A percentile compares a stretch with the other conserved stretches of the same genome.
These are phyloP conservation scores for Micrastur ruficollis DNA, from an alignment of 2,797 vertebrate species.

Conservation along the genomic window DNA sequence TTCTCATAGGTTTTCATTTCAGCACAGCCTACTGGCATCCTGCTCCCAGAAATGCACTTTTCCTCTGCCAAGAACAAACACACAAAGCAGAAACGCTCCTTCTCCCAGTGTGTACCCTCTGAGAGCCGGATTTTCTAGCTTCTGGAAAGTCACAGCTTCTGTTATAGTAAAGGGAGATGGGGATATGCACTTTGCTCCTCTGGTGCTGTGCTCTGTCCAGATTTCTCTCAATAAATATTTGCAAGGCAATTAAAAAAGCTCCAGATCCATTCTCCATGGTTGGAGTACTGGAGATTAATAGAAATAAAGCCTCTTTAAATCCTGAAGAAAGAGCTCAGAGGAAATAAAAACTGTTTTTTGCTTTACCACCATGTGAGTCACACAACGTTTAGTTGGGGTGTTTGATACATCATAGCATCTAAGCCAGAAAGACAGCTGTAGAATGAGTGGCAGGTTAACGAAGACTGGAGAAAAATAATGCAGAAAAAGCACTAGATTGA, in stretches of 20 bases:
- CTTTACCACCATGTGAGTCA: background rate
- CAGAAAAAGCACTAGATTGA: background rate
- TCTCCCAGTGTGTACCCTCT: background rate
- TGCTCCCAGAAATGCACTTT: background rate
- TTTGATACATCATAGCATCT: slow-evolving; percentile 6
- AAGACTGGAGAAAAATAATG: background rate
- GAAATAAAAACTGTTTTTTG: background rate
- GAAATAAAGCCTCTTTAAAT: slow-evolving; percentile 23
- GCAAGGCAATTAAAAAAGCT: slow-evolving; percentile 8
- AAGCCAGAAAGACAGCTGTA: slow-evolving; percentile 26
- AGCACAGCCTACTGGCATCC: background rate
- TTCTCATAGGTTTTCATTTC: background rate
- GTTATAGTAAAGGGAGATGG: background rate
- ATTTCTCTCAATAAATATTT: slow-evolving; percentile 18
- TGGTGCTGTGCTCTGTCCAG: background rate
- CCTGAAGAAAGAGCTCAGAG: background rate
- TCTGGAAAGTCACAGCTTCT: background rate
- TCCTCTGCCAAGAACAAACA: background rate
- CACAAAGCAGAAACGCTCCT: background rate
- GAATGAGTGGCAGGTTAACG: slow-evolving; percentile 19
- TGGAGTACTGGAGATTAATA: slow-evolving; percentile 1
- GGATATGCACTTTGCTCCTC: background rate
- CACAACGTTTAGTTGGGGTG: slow-evolving; percentile 14
- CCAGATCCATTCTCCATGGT: background rate
- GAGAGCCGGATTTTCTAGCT: background rate